Base-by-base conservation (phyloP, 2,113 vertebrate species). In the Hydrochoerus hydrochaeris region DNA sequence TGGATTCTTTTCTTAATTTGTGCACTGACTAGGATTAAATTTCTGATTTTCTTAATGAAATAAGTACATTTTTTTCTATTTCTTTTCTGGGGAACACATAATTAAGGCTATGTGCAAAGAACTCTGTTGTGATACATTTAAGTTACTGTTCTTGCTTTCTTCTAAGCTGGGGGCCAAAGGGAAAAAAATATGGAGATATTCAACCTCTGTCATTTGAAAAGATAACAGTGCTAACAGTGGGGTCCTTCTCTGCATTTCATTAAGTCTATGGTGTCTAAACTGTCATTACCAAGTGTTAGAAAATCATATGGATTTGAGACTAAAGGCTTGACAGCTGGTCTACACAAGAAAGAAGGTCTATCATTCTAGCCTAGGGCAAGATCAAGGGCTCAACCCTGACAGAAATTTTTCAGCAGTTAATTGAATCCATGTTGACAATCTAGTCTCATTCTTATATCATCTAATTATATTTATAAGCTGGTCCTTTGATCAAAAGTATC, bases 41-140 rank as follows among this genome's bases (percentile, higher is more conserved):
- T 96, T 77, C n/a, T 97, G 58, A 85, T 60, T 88, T 49, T 85
- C 5, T 85, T 90, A 62, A 41, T 88, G n/a, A 94, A 88, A 89
- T 28, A 83, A 49, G 24, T 2, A 20, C 35, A 71, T 46, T 93
- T 54, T 80, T 58, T 91, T 84, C 81, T 73, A 85, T 69, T 13
- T 63, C 54, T 54, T 80, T 54, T 54, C 49, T 19, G 86, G 88
- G 81, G 91, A 91, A 22, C 78, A 88, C 88, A 65, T 85, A 88
- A 67, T 73, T 95, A 87, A 92, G 84, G 89, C 41, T 91, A 32
- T 96, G 46, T 91, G 20, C 69, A 81, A 84, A 96, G 77, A 95
- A 77, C 16, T 85, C 41, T 54, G 30, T 52, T 13, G 6, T 83
- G 60, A 54, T 28, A 96, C 80, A 84, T 71, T 92, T 82, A 87